Base-by-base conservation (phyloP, 2,888 invertebrate species). In the Cordilura impudica region DNA sequence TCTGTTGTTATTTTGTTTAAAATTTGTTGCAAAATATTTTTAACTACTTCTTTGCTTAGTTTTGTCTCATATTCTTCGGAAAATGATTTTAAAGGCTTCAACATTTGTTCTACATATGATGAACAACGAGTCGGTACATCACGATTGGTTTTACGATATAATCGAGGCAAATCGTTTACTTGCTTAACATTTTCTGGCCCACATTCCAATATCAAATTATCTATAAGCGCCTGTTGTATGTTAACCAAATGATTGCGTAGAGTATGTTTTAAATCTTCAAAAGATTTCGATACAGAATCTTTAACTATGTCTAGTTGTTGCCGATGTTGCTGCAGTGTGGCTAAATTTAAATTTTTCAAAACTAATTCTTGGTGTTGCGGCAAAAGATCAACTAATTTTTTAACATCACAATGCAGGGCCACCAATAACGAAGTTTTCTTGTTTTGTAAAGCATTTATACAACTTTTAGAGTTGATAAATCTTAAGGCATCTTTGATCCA, bases 91-190 rank as follows among this genome's bases (percentile, higher is more conserved):
- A 95, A 90, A 2, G 93, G 92, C 75, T 91, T 91, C 0, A 94
- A 85, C 83, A 94, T 91, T 72, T 92, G 91, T 45, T 93, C 93
- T n/a, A 96, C 93, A 86, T 98, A 98, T 16, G 92, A 89, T 81
- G 97, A 97, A 35, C 95, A 93, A 84, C 94, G 94, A 0, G 93
- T 93, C 0, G 98, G 97, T 23, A 94, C 91, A 83, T 95, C 97
- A 81, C 97, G 92, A 88, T 98, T 98, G 0, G 98, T 98, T 88
- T 97, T 94, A 67, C 98, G 92, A 88, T 97, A 98, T 70, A 98
- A 91, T 80, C 98, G 92, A 2, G 99, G 99, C 89, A 99, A 96
- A 88, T 98, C 97, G 83, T 94, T 95, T 4, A 98, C 97, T 91
- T 95, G 95, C 81, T 94, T 94, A 83, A 96, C 91, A 83, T 94